A percentile compares a stretch with the other conserved stretches of the same genome.
These are phyloP conservation scores for Euzetes globulus DNA, from an alignment of 2,888 invertebrate species.

Conservation along the genomic window DNA sequence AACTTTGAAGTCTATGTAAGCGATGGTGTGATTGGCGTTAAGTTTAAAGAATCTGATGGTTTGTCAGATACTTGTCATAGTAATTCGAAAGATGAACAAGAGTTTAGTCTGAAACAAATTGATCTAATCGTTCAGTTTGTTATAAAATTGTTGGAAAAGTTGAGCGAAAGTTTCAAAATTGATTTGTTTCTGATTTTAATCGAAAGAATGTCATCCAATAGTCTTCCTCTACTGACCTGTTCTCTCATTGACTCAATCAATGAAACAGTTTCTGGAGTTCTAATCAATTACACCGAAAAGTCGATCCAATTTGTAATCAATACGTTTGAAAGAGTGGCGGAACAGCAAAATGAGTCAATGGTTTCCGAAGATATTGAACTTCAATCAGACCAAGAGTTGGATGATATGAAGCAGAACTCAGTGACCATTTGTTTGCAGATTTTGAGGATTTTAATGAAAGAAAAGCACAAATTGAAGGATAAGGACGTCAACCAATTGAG, in stretches of 20 bases:
- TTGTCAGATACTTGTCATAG: background rate
- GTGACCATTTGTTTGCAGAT: constrained; percentile 25
- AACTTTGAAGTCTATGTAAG: background rate
- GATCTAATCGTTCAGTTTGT: constrained; percentile 11
- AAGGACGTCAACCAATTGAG: constrained; percentile 7
- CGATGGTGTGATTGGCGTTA: constrained; percentile 8
- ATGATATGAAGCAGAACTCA: constrained; percentile 4
- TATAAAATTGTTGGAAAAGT: background rate
- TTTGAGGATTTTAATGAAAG: background rate
- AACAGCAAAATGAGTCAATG: background rate
- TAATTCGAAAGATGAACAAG: background rate
- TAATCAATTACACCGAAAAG: constrained; percentile 20
- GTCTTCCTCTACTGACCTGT: constrained; percentile 15
- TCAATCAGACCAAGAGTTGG: background rate
- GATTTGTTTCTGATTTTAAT: constrained; percentile 32
- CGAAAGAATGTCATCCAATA: background rate
- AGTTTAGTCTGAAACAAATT: constrained; percentile 2
- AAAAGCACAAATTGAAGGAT: background rate
- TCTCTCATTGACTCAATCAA: constrained; percentile 25
- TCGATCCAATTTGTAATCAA: constrained; percentile 11
- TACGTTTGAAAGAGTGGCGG: constrained; percentile 24
- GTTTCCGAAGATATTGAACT: background rate
- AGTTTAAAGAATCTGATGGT: background rate
- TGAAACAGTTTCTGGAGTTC: background rate
- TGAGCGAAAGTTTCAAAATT: constrained; percentile 8